Percentiles rank a stretch among this genome's conserved stretches.
phyloP scores from a whole-genome alignment of 2,888 invertebrate genomes.

The Polydrusus pterygomalis region DNA sequence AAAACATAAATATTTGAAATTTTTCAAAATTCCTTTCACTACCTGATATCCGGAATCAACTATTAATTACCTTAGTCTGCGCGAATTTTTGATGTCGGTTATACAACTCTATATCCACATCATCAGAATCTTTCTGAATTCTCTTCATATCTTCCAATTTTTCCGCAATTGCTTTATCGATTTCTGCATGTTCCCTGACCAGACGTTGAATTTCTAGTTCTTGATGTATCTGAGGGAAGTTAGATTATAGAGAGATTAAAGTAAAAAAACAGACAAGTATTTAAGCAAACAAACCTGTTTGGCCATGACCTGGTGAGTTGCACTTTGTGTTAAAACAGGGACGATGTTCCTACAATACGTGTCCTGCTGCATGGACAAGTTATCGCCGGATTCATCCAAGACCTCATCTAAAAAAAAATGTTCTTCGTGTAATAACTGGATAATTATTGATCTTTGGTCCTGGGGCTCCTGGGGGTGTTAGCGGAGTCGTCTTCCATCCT shows the following conservation, averaged over 20 bases:
- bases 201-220: constrained; percentile 6
- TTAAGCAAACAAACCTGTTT: too few relatives aligned
- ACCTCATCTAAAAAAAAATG: background rate
- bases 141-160: constrained; percentile 5
- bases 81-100: background rate
- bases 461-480: too few relatives aligned
- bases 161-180: constrained; percentile 21
- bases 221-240: constrained; percentile 14
- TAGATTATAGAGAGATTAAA: background rate
- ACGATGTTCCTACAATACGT: constrained; percentile 2
- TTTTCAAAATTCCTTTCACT: too few relatives aligned
- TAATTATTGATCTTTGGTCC: too few relatives aligned
- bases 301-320: background rate
- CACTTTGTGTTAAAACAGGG: constrained; percentile 5
- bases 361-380: background rate
- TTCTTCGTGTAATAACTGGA: too few relatives aligned
- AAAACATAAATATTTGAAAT: too few relatives aligned
- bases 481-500: too few relatives aligned
- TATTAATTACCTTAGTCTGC: constrained; percentile 13
- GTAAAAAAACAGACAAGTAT: background rate
- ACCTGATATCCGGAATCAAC: too few relatives aligned
- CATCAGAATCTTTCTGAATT: background rate
- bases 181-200: background rate
- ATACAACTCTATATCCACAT: constrained; percentile 17
- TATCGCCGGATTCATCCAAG: background rate